Base-by-base conservation (phyloP, 1,140 invertebrate genomes). In the Drosophila albomicans region DNA sequence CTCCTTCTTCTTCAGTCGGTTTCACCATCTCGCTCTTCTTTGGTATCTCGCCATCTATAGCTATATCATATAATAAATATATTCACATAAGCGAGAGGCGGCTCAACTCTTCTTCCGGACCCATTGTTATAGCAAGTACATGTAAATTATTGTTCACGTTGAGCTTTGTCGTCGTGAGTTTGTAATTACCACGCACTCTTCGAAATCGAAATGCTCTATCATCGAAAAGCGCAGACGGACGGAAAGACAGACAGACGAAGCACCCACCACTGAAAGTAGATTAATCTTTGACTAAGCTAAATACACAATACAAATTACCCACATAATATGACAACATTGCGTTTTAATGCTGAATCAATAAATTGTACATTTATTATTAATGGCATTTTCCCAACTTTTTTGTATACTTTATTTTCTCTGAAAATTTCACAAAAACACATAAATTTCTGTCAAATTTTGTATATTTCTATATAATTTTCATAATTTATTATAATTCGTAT, bases 41-140 rank as follows among this genome's bases (percentile, higher is more conserved):
- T 49, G 6, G 45, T 59, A 68, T 46, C 52, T 73, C 28, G 41
- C 28, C 69, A 71, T 13, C 49, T 48, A 65, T 30, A 25, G 20
- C 20, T 25, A 43, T 71, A 71, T 56, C 61, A 56, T 71, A 64
- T 71, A 54, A 62, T 54, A 52, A 64, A 71, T 41, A 71, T 16
- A 63, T 32, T 7, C 35, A 62, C 25, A 38, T 30, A 13, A 41
- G 28, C 32, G 48, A 13, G 52, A 56, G 51, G 28, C 54, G 7
- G 41, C 51, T 38, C 16, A 51, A 45, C 65, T 70, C 80, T 82
- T 87, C 82, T 86, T 86, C 82, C 82, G 82, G 82, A 88, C 64
- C 84, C 75, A 87, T 87, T 86, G 84, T 86, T 87, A 87, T 87
- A 71, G 71, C 76, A 86, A 86, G 79, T 82, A 86, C 79, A 88